Percentiles rank a stretch among this genome's conserved stretches.
Evolutionary conservation across 2,888 invertebrate genomes (phyloP).

Genomic region (Tricholauxania praeusta): DNA sequence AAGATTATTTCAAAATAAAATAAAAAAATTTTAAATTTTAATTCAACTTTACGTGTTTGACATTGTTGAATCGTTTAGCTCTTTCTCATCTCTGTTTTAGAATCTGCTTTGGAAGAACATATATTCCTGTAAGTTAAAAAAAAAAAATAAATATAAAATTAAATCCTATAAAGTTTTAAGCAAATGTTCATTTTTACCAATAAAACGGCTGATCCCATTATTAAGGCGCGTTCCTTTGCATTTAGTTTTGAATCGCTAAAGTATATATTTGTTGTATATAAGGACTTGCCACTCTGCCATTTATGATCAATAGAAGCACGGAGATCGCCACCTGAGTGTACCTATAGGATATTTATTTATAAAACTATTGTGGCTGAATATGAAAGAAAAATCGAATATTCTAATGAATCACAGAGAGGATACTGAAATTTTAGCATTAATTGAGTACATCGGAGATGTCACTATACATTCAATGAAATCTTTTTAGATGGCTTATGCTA

Average conservation of each 20-base stretch:
- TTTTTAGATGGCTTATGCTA: too few relatives aligned
- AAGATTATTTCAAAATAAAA: constrained; percentile 41
- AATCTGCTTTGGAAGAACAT: constrained; percentile 63
- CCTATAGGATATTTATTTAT: constrained; percentile 61
- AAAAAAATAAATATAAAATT: not conserved
- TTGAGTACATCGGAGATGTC: too few relatives aligned
- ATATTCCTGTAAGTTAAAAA: constrained; percentile 59
- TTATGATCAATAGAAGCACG: constrained; percentile 75
- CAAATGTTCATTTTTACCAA: constrained; percentile 73
- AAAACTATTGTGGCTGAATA: not conserved
- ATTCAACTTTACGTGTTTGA: constrained; percentile 3
- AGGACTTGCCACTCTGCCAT: constrained; percentile 77
- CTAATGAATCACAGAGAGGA: too few relatives aligned
- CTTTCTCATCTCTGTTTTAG: constrained; percentile 36
- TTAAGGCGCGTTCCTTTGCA: constrained; percentile 81
- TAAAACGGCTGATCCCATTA: constrained; percentile 85
- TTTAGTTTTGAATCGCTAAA: constrained; percentile 80
- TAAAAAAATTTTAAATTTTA: constrained; percentile 35
- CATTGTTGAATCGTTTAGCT: not conserved
- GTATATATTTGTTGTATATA: constrained; percentile 80
- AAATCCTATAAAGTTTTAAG: not conserved
- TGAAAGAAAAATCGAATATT: not conserved
- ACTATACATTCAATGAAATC: too few relatives aligned
- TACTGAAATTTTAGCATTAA: too few relatives aligned
- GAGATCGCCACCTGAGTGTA: constrained; percentile 64